Base-by-base conservation (phyloP, 2,113 vertebrate species). In the Strix aluco region DNA sequence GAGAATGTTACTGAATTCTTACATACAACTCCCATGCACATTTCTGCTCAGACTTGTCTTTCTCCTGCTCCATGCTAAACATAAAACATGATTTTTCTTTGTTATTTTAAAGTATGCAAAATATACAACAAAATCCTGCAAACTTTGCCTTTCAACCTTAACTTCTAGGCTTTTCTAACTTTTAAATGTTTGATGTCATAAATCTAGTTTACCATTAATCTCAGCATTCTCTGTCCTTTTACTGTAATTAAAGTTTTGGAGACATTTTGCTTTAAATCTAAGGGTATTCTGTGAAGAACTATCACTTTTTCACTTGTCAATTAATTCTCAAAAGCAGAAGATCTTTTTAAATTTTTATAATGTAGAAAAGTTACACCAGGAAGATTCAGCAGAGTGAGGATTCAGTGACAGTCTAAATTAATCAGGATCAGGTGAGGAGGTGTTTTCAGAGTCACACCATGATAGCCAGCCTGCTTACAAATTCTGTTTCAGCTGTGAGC, bases 401-500 rank as follows among this genome's bases (percentile, higher is more conserved):
- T 75, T 81, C 55, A 58, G n/a, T 77, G 72, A 59, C 63, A 73
- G 42, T 38, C 58, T 63, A 86, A 88, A 88, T 78, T 80, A 83
- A 73, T 78, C 29, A 93, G 66, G 23, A 80, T 88, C 26, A 79
- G 27, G 46, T 77, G 34, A 93, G 52, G 70, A 95, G 65, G 57
- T 57, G 42, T 67, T 94, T 94, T 81, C 59, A 91, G 40, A 92
- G 72, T 74, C 86, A 70, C 51, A 57, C 16, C 11, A 18, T 46
- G 78, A 59, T 69, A 70, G 55, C 42, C 83, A 91, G 79, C 73
- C 82, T 75, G 86, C 46, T 90, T 88, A 88, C 72, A 84, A 81
- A 84, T 86, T 88, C 87, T 84, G 47, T 78, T 92, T 71, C 91
- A 96, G 86, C 84, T 72, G 15, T 65, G 74, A 95, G 62, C 65